Percentiles rank a stretch among this genome's conserved stretches.
These are phyloP conservation scores for Tyrophagus putrescentiae DNA, from an alignment of 1,140 invertebrate species.

Conservation along the genomic window DNA sequence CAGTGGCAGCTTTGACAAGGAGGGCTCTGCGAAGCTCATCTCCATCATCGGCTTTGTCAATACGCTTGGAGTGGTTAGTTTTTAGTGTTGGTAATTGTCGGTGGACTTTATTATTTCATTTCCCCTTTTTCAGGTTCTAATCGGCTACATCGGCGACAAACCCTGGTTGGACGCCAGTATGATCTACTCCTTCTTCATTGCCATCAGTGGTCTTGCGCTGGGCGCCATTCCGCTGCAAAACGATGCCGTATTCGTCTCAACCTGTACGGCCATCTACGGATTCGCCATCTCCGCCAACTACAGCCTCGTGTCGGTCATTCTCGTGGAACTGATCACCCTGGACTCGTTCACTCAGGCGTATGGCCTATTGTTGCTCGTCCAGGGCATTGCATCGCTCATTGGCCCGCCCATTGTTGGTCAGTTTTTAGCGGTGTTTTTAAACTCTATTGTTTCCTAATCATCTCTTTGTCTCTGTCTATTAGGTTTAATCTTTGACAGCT, in stretches of 20 bases:
- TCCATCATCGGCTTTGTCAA: constrained; percentile 70
- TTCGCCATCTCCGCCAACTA: constrained; percentile 74
- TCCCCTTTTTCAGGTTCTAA: constrained; percentile 46
- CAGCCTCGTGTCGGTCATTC: constrained; percentile 64
- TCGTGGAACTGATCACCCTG: constrained; percentile 64
- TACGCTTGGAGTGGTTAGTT: constrained; percentile 62
- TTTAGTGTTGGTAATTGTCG: background rate
- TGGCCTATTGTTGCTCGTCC: constrained; percentile 65
- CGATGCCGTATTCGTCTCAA: constrained; percentile 46
- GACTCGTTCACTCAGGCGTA: constrained; percentile 80
- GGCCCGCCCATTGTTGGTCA: constrained; percentile 65
- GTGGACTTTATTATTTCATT: constrained; percentile 1
- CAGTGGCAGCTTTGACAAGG: constrained; percentile 50
- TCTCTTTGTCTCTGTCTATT: constrained; percentile 3
- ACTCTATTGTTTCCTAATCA: background rate
- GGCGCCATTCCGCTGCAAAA: constrained; percentile 51
- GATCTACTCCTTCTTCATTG: constrained; percentile 62
- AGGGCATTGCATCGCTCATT: constrained; percentile 69
- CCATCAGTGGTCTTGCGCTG: constrained; percentile 52
- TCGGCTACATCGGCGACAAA: constrained; percentile 72
- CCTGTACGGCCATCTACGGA: constrained; percentile 46
- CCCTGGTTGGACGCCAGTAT: constrained; percentile 53
- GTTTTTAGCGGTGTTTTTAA: constrained; percentile 5
- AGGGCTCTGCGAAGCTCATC: constrained; percentile 59
- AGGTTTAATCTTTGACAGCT: constrained; percentile 45